phyloP scores from a whole-genome alignment of 2,113 vertebrate genomes.

The Atlantisia rogersi region DNA sequence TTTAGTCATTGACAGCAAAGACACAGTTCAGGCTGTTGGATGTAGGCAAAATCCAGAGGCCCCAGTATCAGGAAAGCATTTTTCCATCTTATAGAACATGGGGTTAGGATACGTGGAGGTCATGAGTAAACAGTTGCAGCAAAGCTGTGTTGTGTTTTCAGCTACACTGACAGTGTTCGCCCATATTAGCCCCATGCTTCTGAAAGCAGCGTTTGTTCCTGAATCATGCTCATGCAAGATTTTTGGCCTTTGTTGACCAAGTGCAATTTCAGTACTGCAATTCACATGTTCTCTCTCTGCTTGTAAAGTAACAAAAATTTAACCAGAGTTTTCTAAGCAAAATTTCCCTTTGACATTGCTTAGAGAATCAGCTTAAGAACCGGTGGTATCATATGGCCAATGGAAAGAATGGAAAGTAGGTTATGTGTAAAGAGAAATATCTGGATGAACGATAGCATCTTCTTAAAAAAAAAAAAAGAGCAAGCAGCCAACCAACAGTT shows the following conservation, averaged over 20 bases:
- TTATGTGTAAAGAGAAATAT: not conserved
- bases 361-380: not conserved
- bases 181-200: not conserved
- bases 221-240: not conserved
- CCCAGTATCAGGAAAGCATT: not conserved
- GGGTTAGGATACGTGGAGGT: not conserved
- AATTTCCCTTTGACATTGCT: not conserved
- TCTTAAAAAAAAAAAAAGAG: not conserved
- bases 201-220: slow-evolving; percentile 17
- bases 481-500: not conserved
- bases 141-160: not conserved
- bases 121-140: not conserved
- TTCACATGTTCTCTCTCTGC: not conserved
- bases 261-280: not conserved
- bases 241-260: not conserved
- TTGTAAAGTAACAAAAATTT: slow-evolving; percentile 9
- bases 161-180: not conserved
- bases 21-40: not conserved
- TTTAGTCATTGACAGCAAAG: not conserved
- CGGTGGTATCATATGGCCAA: not conserved
- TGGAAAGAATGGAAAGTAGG: not conserved
- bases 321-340: slow-evolving; percentile 28
- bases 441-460: not conserved
- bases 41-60: not conserved
- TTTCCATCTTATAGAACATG: not conserved